Base-by-base conservation (phyloP, 2,888 invertebrate species). In the Mesorhabditis spiculigera region DNA sequence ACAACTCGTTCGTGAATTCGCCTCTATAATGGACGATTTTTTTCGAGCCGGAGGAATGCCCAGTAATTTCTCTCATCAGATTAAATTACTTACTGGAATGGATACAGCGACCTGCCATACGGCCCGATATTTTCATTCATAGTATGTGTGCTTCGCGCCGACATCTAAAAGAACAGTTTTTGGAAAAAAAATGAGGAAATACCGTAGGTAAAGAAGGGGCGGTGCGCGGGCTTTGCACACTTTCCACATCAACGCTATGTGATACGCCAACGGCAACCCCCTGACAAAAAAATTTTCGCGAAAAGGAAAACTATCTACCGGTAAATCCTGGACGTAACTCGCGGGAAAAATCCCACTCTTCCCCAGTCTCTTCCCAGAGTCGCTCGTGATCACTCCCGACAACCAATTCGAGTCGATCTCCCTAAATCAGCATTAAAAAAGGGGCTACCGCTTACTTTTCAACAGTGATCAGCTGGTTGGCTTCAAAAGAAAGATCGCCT, bases 1-100 rank as follows among this genome's bases (percentile, higher is more conserved):
- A 75, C n/a, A 82, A 73, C 70, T 82, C 82, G 50, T 77, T 77
- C 5, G 69, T 74, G 68, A 73, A 79, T 65, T 82, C 80, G 42
- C 79, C 78, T 58, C 82, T 82, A 70, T 69, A 80, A 8, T 28
- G 63, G n/a, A 13, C n/a, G 58, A 43, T 66, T 13, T 43, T 10
- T 13, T 43, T 13, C 41, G 28, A 28, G 28, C 28, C 28, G 28
- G 28, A 28, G 28, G 28, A 28, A 28, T 3, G 28, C 28, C 28
- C 28, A 28, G 28, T 28, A 28, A 67, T 70, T 63, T 64, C 67
- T 28, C 28, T 58, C 44, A 50, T 62, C n/a, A 43, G 28, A 67
- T 16, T 62, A 64, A 65, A 70, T 63, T 71, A 68, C 77, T 71
- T 65, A 78, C 78, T 73, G 45, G 67, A 78, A 78, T 16, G 73